Percentiles rank a stretch among this genome's conserved stretches.
Conservation (phyloP, 2,888 invertebrate species). For the Epinotia bilunana region DNA sequence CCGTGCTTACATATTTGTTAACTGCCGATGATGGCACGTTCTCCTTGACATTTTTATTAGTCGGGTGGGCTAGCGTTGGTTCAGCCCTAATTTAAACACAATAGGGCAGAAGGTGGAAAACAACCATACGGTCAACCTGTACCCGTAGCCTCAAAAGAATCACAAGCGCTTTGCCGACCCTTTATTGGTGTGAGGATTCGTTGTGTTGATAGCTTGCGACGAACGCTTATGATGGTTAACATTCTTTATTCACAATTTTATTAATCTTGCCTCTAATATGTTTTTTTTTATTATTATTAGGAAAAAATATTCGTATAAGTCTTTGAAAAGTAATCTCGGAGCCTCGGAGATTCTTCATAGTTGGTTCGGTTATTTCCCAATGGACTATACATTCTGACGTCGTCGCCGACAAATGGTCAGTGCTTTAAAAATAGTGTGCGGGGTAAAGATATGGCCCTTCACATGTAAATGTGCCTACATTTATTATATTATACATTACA, state of each 20-base stretch:
- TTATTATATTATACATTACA: too few species aligned
- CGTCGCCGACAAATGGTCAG: slow-evolving; percentile 16
- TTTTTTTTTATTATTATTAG: not conserved
- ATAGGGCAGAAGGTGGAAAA: not conserved
- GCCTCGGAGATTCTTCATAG: slow-evolving; percentile 13
- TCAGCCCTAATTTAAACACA: not conserved
- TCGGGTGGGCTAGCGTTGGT: slow-evolving; percentile 6
- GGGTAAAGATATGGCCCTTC: not conserved
- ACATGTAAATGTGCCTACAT: not conserved
- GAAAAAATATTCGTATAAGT: not conserved
- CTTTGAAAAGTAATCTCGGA: not conserved
- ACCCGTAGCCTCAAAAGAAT: too few species aligned
- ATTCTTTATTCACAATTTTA: slow-evolving; percentile 14
- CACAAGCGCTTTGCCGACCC: too few species aligned
- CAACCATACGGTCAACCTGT: too few species aligned
- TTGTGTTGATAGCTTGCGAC: too few species aligned
- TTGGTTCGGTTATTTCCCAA: slow-evolving; percentile 27
- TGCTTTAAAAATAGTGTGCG: slow-evolving; percentile 1
- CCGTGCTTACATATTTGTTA: slow-evolving; percentile 27
- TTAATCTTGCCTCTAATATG: not conserved
- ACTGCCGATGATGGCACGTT: slow-evolving; percentile 26
- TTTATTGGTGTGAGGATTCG: too few species aligned
- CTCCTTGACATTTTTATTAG: slow-evolving; percentile 30
- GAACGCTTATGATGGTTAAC: not conserved
- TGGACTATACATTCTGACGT: slow-evolving; percentile 21